Conservation (phyloP, 2,888 invertebrate species). For the Myathropa florea region DNA sequence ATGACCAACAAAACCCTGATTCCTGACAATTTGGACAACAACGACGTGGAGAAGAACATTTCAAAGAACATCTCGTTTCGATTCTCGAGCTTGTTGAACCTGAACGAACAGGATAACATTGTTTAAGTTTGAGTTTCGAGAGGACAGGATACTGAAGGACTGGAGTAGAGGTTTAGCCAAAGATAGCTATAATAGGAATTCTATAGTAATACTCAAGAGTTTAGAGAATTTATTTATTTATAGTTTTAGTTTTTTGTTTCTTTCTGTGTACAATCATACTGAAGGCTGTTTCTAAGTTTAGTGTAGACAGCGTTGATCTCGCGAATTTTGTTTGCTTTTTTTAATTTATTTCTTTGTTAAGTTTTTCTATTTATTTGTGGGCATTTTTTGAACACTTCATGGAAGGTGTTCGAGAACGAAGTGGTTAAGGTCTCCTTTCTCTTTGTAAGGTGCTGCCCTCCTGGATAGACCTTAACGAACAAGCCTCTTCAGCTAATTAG, state of each 20-base stretch:
- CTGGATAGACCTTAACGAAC: too few species aligned
- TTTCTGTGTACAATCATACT: background rate
- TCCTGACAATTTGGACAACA: slow-evolving; percentile 78
- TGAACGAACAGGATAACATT: slow-evolving; percentile 76
- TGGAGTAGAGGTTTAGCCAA: slow-evolving; percentile 45
- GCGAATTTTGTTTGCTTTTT: background rate
- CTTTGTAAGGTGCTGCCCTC: too few species aligned
- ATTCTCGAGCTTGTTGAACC: slow-evolving; percentile 79
- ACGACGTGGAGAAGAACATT: slow-evolving; percentile 79
- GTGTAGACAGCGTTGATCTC: slow-evolving; percentile 1
- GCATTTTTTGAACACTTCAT: too few species aligned
- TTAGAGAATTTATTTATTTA: slow-evolving; percentile 5
- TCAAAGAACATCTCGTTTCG: slow-evolving; percentile 80
- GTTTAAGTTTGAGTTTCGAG: slow-evolving; percentile 39
- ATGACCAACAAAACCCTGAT: slow-evolving; percentile 79
- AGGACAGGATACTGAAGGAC: background rate
- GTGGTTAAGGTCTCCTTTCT: too few species aligned
- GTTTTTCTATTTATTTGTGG: background rate
- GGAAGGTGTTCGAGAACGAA: too few species aligned
- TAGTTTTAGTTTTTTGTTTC: background rate
- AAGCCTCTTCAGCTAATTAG: too few species aligned
- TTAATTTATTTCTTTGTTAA: background rate
- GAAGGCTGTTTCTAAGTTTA: background rate
- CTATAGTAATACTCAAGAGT: slow-evolving; percentile 41
- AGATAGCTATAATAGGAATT: slow-evolving; percentile 40